phyloP scores from a whole-genome alignment of 2,113 vertebrate species.

The Corythornis cristatus region DNA sequence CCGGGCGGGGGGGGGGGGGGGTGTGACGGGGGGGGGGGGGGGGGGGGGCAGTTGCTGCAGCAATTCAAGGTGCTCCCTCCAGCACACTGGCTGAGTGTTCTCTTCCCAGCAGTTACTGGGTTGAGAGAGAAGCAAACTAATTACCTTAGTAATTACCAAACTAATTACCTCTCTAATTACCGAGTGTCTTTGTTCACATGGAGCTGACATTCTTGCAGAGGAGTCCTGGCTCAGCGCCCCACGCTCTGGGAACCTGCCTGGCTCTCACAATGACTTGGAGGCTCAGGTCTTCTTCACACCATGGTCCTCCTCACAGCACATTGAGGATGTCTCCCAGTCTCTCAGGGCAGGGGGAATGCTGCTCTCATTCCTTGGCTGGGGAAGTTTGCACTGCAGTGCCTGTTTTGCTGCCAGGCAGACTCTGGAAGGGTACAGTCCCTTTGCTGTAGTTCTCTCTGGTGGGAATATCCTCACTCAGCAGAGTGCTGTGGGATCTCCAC shows the following conservation, averaged over 20 bases:
- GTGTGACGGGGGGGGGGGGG: too few relatives aligned
- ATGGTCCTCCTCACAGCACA: fast-evolving
- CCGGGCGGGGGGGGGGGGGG: too few relatives aligned
- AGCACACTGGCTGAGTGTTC: neutral
- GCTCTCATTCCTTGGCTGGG: neutral
- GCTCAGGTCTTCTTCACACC: neutral
- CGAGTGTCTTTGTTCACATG: conserved; percentile 11
- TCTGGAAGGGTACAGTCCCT: neutral
- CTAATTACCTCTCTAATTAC: conserved; percentile 71
- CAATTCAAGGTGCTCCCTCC: conserved; percentile 26
- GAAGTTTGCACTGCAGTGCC: neutral
- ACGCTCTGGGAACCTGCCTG: neutral
- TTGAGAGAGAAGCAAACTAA: conserved; percentile 67
- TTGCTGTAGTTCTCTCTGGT: neutral
- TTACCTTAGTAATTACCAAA: conserved; percentile 69
- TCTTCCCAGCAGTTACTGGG: conserved; percentile 37
- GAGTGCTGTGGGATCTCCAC: neutral
- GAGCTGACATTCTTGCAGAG: conserved; percentile 2
- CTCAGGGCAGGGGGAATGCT: neutral
- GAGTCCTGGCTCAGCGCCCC: neutral
- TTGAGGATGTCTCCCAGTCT: neutral
- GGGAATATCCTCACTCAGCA: neutral
- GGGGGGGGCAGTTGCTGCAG: neutral
- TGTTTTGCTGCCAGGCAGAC: neutral
- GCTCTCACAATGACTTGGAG: neutral